A percentile compares a stretch with the other conserved stretches of the same genome.
phyloP scores from a whole-genome alignment of 2,888 invertebrate genomes.

The Agapetus fuscipes region DNA sequence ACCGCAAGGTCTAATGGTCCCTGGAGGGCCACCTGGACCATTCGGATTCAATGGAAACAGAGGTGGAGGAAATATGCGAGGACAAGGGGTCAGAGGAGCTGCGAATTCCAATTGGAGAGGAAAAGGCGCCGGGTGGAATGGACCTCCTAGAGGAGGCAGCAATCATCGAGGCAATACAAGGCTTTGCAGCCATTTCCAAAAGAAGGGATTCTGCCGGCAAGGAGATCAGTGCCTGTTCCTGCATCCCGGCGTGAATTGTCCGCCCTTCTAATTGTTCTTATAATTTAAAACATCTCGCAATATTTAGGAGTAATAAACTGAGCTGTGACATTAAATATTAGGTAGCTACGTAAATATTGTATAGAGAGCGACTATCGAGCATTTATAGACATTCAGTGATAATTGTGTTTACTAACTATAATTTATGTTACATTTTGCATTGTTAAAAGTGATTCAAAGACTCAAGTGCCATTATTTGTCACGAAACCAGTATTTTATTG shows the following conservation, averaged over 20 bases:
- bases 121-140: constrained; percentile 40
- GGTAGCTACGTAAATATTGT: too few relatives aligned
- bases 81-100: constrained; percentile 41
- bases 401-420: too few relatives aligned
- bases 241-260: constrained; percentile 63
- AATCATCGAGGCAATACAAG: constrained; percentile 45
- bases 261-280: constrained; percentile 32
- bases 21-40: constrained; percentile 39
- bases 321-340: too few relatives aligned
- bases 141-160: constrained; percentile 35
- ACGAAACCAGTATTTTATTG: too few relatives aligned
- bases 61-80: constrained; percentile 28
- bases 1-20: constrained; percentile 28
- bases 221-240: constrained; percentile 76
- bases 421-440: too few relatives aligned
- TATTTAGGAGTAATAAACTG: too few relatives aligned
- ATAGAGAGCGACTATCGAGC: too few relatives aligned
- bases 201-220: constrained; percentile 70
- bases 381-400: too few relatives aligned
- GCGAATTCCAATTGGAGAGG: constrained; percentile 41
- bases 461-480: too few relatives aligned
- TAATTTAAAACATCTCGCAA: too few relatives aligned
- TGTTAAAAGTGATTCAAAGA: too few relatives aligned
- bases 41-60: constrained; percentile 36
- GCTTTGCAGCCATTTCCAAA: constrained; percentile 69